phyloP scores from a whole-genome alignment of 2,888 invertebrate genomes.

The Caradrina clavipalpis region DNA sequence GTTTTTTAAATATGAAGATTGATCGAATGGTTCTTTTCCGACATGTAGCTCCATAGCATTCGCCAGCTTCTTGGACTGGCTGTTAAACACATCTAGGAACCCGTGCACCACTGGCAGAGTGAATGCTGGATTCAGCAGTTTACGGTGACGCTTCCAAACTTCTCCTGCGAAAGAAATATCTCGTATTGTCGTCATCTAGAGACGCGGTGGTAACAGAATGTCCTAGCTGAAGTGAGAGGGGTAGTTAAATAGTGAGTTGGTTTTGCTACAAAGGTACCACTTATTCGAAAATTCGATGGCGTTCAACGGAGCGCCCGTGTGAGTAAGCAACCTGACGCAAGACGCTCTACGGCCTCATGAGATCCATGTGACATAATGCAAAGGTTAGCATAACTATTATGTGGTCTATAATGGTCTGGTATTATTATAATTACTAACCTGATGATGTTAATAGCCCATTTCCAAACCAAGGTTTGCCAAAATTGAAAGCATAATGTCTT shows the following conservation, averaged over 20 bases:
- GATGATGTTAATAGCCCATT: background rate
- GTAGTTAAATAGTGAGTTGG: too few relatives aligned
- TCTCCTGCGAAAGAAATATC: constrained; percentile 16
- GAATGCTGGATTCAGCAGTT: constrained; percentile 30
- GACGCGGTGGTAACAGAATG: too few relatives aligned
- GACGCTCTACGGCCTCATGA: too few relatives aligned
- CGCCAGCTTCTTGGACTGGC: constrained; percentile 21
- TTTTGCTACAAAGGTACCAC: too few relatives aligned
- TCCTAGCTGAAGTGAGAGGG: too few relatives aligned
- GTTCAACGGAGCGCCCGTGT: too few relatives aligned
- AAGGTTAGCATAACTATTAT: too few relatives aligned
- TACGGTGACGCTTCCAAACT: constrained; percentile 31
- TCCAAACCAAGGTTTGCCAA: background rate
- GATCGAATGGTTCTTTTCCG: constrained; percentile 30
- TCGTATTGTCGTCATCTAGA: background rate
- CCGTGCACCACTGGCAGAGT: constrained; percentile 25
- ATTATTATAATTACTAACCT: background rate
- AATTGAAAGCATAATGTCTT: constrained; percentile 4
- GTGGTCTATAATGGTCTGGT: too few relatives aligned
- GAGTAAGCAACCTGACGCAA: too few relatives aligned
- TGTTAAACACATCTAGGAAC: constrained; percentile 34
- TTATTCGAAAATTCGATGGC: too few relatives aligned
- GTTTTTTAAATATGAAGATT: background rate
- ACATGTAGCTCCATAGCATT: constrained; percentile 3
- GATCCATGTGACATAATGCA: too few relatives aligned